Evolutionary conservation across 2,113 vertebrate genomes (phyloP).

Genomic region (Gila orcuttii): DNA sequence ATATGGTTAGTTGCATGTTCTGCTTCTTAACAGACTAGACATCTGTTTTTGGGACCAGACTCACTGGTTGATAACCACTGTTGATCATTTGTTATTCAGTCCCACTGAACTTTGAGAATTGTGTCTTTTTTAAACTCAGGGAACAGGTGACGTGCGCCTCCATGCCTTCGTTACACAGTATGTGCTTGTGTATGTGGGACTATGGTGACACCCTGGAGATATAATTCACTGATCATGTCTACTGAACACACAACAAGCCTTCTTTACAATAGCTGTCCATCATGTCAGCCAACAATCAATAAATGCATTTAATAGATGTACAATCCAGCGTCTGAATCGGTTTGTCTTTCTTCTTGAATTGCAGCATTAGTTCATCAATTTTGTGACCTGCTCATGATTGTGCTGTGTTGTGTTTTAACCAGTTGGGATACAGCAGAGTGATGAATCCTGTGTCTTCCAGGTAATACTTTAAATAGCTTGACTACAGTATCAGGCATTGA

Average conservation of each 20-base stretch:
- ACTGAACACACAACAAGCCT: constrained; percentile 7
- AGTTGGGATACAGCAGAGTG: neutral
- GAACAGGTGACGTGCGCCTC: constrained; percentile 45
- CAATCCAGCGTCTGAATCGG: neutral
- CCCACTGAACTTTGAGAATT: neutral
- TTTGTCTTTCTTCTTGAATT: neutral
- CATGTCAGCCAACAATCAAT: constrained; percentile 32
- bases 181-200: neutral
- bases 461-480: neutral
- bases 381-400: neutral
- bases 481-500: no score
- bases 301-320: constrained; percentile 26
- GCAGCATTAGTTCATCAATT: neutral
- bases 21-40: neutral
- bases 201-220: neutral
- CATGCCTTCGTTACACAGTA: constrained; percentile 23
- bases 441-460: neutral
- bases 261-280: constrained; percentile 5
- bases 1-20: neutral
- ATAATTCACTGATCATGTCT: constrained; percentile 14
- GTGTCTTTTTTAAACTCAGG: constrained; percentile 49
- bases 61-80: neutral
- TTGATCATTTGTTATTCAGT: neutral
- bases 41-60: neutral
- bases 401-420: neutral